Evolutionary conservation across 1,140 invertebrate genomes (phyloP), one percentile per base, ranked within the genome.

Genomic region (Rhynchophorus ferrugineus): DNA sequence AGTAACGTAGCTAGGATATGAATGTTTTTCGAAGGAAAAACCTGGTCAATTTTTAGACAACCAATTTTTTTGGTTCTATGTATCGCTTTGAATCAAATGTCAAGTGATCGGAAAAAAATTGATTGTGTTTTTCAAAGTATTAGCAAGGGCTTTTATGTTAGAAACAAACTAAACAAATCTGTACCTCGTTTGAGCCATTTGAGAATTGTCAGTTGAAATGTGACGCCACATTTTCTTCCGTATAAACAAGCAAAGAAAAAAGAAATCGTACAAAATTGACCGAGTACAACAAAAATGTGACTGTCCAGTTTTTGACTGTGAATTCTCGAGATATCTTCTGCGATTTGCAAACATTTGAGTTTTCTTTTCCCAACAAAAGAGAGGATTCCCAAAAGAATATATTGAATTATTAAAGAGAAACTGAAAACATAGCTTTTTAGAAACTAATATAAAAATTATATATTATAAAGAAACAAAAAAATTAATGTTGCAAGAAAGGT

Each of bases 391-490:
- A 49, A 35, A 49, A 37, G 18, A 29, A 42, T 22, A 42, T 13
- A 48, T 34, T 1, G 42, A 37, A 47, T 48, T 54, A 54, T 54
- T 54, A 14, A 46, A 49, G 8, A 49, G 38, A 54, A 58, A 58
- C 36, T 57, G 46, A 61, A 57, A 60, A 44, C 51, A 57, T 61
- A 59, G 60, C 60, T 61, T 61, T 61, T 57, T 61, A 61, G 57
- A 57, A 55, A 54, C 20, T 52, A 37, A 50, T 43, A 59, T 52
- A 59, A 57, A n/a, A 29, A 56, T 57, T 52, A 56, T 58, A 61
- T 56, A 44, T 38, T 49, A 61, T 45, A 54, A 44, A 56, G 33
- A 43, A 43, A 52, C 20, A 50, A 57, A 56, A 53, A 52, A 50
- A 58, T 58, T 53, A 60, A 58, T 61, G 59, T 59, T 61, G 59